Evolutionary conservation across 1,140 invertebrate species (phyloP), one percentile per base, ranked within the genome.

Genomic region (Atopsyche davidsoni): DNA sequence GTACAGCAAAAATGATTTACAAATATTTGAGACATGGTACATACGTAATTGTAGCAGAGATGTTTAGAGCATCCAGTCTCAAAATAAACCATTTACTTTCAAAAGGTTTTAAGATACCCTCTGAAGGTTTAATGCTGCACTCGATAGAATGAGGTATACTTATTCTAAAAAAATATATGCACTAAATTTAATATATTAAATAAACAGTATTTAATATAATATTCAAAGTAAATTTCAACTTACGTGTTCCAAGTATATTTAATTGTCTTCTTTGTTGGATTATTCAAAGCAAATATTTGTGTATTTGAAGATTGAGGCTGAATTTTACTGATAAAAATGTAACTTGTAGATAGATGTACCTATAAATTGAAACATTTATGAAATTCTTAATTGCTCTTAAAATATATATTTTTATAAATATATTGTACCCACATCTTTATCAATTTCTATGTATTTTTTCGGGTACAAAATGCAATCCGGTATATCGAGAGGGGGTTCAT

Each of bases 261-360:
- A 14, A 46, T 46, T 7, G 39, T 35, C 25, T 46, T n/a, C 1
- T 32, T 16, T 21, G 34, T 46, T 24, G 32, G 32, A 25, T 46
- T 46, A 11, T 38, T 46, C 16, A 46, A 38, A 1, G 45, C 34
- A 46, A 46, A 38, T 35, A 46, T 46, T 24, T 35, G 36, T 1
- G 21, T 36, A 10, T 25, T 17, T 24, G 17, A 38, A 16, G 14
- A 38, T 11, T 46, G 17, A 17, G 32, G 36, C 21, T 16, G 13
- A 19, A 46, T 34, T 14, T 38, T 36, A 10, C 18, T 22, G 11
- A 46, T 48, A 31, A 14, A 10, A 31, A 48, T 31, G 36, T 40
- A 18, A 9, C 36, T 22, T 14, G 10, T 48, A 4, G 38, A 48
- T n/a, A 48, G 17, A 41, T 41, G 24, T 28, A n/a, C 24, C 6